These are phyloP conservation scores for Mesorhabditis spiculigera DNA, from an alignment of 2,888 invertebrate genomes.

Conservation along the genomic window DNA sequence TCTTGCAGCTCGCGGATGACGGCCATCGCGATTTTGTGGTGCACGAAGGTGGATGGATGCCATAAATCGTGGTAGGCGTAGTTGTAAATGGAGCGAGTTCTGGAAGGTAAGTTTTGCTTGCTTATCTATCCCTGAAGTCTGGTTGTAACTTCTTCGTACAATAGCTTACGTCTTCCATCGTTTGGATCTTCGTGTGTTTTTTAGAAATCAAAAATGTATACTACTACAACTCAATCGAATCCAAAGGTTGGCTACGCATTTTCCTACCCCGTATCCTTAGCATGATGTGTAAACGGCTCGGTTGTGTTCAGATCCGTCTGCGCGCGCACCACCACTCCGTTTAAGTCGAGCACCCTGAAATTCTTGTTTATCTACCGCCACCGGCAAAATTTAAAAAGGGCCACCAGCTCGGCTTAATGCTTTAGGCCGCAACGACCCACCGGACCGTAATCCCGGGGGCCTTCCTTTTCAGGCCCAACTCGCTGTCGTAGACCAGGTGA, in stretches of 20 bases:
- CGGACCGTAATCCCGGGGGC: conserved; percentile 29
- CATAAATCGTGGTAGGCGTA: conserved; percentile 48
- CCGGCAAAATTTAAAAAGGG: conserved; percentile 11
- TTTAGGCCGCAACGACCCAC: neutral
- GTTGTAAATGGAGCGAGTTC: conserved; percentile 34
- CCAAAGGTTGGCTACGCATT: neutral
- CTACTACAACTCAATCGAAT: no score
- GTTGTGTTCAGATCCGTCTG: conserved; percentile 42
- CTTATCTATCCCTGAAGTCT: neutral
- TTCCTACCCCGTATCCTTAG: conserved; percentile 35
- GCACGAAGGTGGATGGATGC: conserved; percentile 48
- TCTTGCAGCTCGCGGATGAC: conserved; percentile 41
- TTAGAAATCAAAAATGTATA: no score
- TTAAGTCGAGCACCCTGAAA: conserved; percentile 36
- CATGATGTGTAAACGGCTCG: conserved; percentile 46
- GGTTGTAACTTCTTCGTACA: no score
- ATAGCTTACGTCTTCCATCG: no score
- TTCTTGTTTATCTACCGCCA: neutral
- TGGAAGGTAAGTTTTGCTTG: conserved; percentile 11
- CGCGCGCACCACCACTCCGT: conserved; percentile 37
- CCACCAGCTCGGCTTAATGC: neutral
- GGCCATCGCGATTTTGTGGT: conserved; percentile 41
- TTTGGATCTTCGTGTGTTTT: no score
- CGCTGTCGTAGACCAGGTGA: conserved; percentile 35
- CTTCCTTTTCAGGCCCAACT: conserved; percentile 29